Evolutionary conservation across 1,140 invertebrate species (phyloP).

Genomic region (Papilio polytes): DNA sequence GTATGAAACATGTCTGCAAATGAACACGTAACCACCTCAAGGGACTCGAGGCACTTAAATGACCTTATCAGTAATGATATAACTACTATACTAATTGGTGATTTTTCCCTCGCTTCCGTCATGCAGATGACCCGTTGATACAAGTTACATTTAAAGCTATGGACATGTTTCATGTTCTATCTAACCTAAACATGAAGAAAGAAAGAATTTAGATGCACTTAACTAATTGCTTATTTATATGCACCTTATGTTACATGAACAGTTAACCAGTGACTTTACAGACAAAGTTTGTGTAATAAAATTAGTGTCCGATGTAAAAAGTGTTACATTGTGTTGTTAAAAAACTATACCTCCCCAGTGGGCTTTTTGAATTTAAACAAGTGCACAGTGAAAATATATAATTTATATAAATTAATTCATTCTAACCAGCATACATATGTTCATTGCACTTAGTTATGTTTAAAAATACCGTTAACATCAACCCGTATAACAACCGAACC

Average conservation of each 20-base stretch:
- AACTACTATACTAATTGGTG: slow-evolving; percentile 73
- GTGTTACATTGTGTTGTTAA: slow-evolving; percentile 70
- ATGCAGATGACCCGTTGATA: slow-evolving; percentile 79
- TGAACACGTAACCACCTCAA: slow-evolving; percentile 70
- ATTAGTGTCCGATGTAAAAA: slow-evolving; percentile 75
- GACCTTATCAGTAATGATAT: slow-evolving; percentile 82
- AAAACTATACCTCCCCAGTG: slow-evolving; percentile 69
- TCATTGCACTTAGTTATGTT: slow-evolving; percentile 55
- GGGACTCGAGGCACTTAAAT: slow-evolving; percentile 81
- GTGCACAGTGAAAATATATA: slow-evolving; percentile 77
- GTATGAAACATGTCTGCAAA: slow-evolving; percentile 51
- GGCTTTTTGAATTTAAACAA: slow-evolving; percentile 68
- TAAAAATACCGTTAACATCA: slow-evolving; percentile 60
- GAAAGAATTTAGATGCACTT: slow-evolving; percentile 76
- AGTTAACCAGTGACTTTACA: slow-evolving; percentile 76
- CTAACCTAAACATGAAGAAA: slow-evolving; percentile 80
- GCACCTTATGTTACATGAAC: slow-evolving; percentile 75
- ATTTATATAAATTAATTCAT: slow-evolving; percentile 67
- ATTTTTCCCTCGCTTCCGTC: slow-evolving; percentile 73
- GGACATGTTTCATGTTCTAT: slow-evolving; percentile 81
- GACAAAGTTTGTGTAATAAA: slow-evolving; percentile 78
- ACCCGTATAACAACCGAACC: slow-evolving; percentile 58
- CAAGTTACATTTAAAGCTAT: slow-evolving; percentile 83
- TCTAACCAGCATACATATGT: slow-evolving; percentile 54
- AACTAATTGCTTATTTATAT: slow-evolving; percentile 67